Base-by-base conservation (phyloP, 2,888 invertebrate species). In the Philonicus albiceps region DNA sequence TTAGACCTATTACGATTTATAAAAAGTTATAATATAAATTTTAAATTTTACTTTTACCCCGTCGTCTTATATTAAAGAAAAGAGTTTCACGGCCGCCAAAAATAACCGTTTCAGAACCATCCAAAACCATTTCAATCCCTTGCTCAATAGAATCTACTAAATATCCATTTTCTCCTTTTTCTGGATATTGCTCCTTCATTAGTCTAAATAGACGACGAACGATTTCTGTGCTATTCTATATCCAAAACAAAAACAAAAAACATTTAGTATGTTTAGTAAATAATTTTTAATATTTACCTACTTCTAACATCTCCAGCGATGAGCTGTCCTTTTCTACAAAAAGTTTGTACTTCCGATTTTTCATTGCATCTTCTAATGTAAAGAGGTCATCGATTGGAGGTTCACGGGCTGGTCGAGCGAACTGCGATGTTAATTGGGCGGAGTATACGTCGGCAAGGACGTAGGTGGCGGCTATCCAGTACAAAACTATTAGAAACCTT, bases 401-500 rank as follows among this genome's bases (percentile, higher is more conserved):
- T 90, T 96, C 96, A 89, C 95, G 93, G 0, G 95, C 95, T 2
- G 96, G 96, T 81, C 94, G 93, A 0, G 96, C 96, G 86, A 96
- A 93, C 31, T 96, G 92, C 3, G 96, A 96, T 11, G 96, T 96
- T 88, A 96, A 91, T 91, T 96, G 96, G 0, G 96, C 96, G 0
- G 96, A 96, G 90, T 96, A 96, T 93, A 96, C 95, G 90, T 96
- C 96, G 0, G 95, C 95, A 80, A 96, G 94, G 4, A 96, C 96
- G 90, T 96, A 96, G 0, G 96, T 96, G 1, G 95, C 95, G 37
- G 95, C 95, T n/a, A 96, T 93, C 83, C 95, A 95, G 76, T 96
- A 93, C 3, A 96, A 91, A 37, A 95, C 94, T 16, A 94, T 94
- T n/a, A 96, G 93, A 74, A 96, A 93, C 78, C 96, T 94, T 0